Evolutionary conservation across 2,113 vertebrate species (phyloP).

Genomic region (Progne subis): DNA sequence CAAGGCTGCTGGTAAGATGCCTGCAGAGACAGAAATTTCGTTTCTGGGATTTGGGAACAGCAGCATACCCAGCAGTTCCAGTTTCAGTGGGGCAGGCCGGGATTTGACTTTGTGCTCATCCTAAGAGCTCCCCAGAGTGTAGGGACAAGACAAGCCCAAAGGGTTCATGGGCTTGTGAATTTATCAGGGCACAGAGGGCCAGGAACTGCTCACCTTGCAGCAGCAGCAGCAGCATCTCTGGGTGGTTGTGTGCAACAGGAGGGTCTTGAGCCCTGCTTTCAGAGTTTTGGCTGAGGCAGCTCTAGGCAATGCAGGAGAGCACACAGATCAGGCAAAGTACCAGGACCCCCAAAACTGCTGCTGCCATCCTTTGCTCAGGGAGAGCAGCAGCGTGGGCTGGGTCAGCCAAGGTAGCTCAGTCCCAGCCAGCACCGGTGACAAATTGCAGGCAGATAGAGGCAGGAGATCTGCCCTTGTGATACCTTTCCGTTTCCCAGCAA

Average conservation of each 20-base stretch:
- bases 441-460: neutral
- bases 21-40: neutral
- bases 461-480: neutral
- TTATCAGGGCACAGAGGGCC: neutral
- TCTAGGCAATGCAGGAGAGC: neutral
- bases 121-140: neutral
- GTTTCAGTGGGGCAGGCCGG: neutral
- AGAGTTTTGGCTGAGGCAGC: neutral
- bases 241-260: neutral
- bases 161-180: accelerated
- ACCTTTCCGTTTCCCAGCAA: conserved; percentile 1
- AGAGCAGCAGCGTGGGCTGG: neutral
- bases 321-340: accelerated
- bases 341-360: neutral
- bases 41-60: neutral
- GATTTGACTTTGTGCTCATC: neutral
- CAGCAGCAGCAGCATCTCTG: neutral
- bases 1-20: accelerated
- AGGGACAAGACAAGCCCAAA: neutral
- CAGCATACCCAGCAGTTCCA: neutral
- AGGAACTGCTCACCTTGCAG: neutral
- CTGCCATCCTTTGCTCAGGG: too few species aligned
- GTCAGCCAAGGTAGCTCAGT: neutral
- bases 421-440: neutral
- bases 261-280: neutral